Conservation (phyloP, 2,113 vertebrate genomes). For the Turnix velox region DNA sequence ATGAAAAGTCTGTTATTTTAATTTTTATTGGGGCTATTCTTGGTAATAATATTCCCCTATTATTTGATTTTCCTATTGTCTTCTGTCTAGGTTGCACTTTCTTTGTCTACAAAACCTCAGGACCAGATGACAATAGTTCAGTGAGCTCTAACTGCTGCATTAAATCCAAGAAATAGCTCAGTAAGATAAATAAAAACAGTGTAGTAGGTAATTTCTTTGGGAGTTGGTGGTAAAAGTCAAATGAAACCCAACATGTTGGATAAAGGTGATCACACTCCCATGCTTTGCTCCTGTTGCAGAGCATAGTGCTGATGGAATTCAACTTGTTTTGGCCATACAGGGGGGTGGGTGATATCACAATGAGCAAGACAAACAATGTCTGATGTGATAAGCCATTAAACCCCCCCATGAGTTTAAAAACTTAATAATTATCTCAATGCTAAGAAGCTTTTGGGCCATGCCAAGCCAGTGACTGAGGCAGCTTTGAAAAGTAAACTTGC, state of each 20-base stretch:
- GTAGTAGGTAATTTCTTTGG: neutral
- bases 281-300: neutral
- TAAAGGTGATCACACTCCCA: neutral
- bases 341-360: neutral
- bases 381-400: neutral
- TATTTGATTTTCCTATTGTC: neutral
- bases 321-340: neutral
- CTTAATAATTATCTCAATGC: neutral
- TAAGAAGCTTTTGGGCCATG: neutral
- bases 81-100: neutral
- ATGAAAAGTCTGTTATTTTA: neutral
- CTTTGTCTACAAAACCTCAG: neutral
- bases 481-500: neutral
- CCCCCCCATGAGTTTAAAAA: neutral
- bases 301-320: neutral
- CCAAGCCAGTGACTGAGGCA: neutral
- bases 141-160: neutral
- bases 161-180: neutral
- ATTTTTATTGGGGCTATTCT: neutral
- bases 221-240: neutral
- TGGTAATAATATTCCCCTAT: neutral
- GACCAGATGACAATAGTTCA: neutral
- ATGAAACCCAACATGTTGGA: neutral
- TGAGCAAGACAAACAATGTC: neutral
- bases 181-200: neutral